Evolutionary conservation across 2,888 invertebrate species (phyloP).

Genomic region (Smittia aterrima): DNA sequence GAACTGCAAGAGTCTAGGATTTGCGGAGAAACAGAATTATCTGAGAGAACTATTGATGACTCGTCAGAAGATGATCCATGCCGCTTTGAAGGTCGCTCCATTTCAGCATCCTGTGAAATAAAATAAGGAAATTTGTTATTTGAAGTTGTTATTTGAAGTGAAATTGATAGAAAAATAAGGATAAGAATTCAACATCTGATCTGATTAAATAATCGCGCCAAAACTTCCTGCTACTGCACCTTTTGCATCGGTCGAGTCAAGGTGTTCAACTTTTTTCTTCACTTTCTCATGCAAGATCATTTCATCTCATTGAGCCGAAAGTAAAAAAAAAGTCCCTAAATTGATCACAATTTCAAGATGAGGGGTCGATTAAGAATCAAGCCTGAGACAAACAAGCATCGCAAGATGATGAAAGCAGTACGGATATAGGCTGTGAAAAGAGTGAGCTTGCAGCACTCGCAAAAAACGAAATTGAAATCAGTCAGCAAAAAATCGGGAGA

Average conservation of each 20-base stretch:
- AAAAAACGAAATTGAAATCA: slow-evolving; percentile 30
- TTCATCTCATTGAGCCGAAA: slow-evolving; percentile 17
- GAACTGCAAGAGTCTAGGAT: background rate
- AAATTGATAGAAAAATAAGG: background rate
- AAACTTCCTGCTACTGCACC: slow-evolving; percentile 29
- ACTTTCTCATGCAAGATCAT: slow-evolving; percentile 13
- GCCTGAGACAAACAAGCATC: slow-evolving; percentile 18
- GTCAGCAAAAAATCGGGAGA: slow-evolving; percentile 18
- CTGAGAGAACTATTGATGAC: background rate
- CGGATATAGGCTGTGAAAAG: slow-evolving; percentile 32
- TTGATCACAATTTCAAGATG: slow-evolving; percentile 22
- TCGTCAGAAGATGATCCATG: background rate
- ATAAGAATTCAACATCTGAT: slow-evolving; percentile 9
- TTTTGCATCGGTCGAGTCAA: slow-evolving; percentile 21
- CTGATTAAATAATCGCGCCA: slow-evolving; percentile 22
- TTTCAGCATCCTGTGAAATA: slow-evolving; percentile 24
- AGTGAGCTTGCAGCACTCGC: slow-evolving; percentile 35
- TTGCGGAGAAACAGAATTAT: slow-evolving; percentile 17
- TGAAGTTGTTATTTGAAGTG: background rate
- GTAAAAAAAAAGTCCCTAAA: slow-evolving; percentile 18
- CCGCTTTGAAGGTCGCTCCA: slow-evolving; percentile 26
- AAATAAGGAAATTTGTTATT: too few relatives aligned
- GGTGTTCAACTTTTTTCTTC: slow-evolving; percentile 32
- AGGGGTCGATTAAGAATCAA: background rate
- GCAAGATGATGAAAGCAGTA: background rate